Evolutionary conservation across 1,140 invertebrate species (phyloP), one percentile per base, ranked within the genome.

Genomic region (Drosophila tsacasi): DNA sequence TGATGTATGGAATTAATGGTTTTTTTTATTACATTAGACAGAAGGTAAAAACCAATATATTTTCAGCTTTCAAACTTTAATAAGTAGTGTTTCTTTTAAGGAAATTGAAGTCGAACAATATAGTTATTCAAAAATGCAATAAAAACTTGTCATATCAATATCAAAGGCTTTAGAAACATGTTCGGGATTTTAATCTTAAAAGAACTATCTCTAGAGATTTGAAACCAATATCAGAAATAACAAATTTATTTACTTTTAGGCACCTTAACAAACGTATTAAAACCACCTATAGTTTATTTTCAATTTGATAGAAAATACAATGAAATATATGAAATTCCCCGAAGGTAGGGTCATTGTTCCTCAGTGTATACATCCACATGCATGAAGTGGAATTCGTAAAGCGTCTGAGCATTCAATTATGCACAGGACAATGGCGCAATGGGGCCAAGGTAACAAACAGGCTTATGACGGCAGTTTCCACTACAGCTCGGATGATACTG

Each of bases 351-450:
- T 8, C 25, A 37, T 39, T 32, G 23, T 60, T 15, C 6, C 30
- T 8, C 30, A 3, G 35, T 66, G 63, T 63, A 63, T 4, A 8
- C 57, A 35, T 10, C 39, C 57, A n/a, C 40, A 63, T 32, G 52
- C 55, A 52, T 66, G 27, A 42, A 66, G 65, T 72, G 67, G 65
- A 78, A 68, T 74, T 74, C 68, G 83, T 85, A 86, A 82, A 52
- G 84, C 80, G 85, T 81, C 81, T 90, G 81, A 74, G 69, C 81
- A 78, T 90, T 89, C 84, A 89, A 90, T 90, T 89, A 89, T 84
- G 73, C 74, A 72, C 63, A 81, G 73, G 61, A 80, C 54, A 76
- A 64, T 60, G 55, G 73, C 44, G 78, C 81, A 84, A 80, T 79
- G 68, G 52, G 55, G 72, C 69, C 68, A 75, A 75, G 72, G 67